These are phyloP conservation scores for Phodopus roborovskii DNA, from an alignment of 2,113 vertebrate genomes.

Conservation along the genomic window DNA sequence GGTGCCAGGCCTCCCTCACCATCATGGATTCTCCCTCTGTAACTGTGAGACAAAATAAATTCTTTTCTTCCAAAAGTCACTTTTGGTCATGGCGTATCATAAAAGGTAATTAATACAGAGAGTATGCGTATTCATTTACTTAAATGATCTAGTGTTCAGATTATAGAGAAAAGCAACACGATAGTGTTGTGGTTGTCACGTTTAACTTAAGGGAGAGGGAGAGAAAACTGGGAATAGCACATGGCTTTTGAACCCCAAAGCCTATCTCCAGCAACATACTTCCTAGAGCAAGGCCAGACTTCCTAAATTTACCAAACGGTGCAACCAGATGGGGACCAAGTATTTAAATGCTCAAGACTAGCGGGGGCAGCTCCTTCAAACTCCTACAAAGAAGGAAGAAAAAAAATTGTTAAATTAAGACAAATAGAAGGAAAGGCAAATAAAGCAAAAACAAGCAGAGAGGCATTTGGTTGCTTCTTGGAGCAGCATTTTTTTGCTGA, in stretches of 20 bases:
- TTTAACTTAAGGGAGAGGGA: neutral
- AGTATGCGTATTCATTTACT: neutral
- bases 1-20: neutral
- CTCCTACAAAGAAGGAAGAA: neutral
- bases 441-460: conserved; percentile 54
- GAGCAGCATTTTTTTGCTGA: neutral
- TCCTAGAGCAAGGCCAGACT: neutral
- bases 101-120: neutral
- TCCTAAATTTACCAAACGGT: neutral
- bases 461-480: conserved; percentile 42
- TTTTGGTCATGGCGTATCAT: neutral
- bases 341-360: neutral
- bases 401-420: neutral
- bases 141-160: neutral
- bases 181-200: neutral
- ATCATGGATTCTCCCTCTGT: neutral
- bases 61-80: neutral
- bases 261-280: neutral
- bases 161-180: neutral
- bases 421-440: neutral
- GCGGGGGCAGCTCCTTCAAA: neutral
- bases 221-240: neutral
- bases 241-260: neutral
- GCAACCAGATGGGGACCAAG: neutral
- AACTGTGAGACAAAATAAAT: neutral